phyloP scores from a whole-genome alignment of 2,888 invertebrate genomes.

The Epirrhoe tristata region DNA sequence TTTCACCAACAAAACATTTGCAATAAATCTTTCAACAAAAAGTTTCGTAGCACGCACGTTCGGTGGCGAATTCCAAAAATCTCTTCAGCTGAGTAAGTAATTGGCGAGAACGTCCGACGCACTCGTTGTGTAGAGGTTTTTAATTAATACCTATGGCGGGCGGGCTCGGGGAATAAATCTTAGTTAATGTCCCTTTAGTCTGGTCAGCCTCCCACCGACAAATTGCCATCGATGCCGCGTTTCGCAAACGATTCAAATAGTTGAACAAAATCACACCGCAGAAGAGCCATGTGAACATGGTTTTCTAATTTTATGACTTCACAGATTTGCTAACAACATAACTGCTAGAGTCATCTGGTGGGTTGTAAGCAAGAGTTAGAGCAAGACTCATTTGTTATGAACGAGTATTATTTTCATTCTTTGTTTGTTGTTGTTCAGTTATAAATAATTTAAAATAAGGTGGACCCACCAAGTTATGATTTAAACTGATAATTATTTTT shows the following conservation, averaged over 20 bases:
- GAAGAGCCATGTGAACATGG: not conserved
- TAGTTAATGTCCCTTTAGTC: conserved; percentile 81
- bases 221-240: conserved; percentile 15
- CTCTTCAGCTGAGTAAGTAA: conserved; percentile 55
- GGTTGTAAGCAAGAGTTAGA: no score
- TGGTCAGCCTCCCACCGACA: conserved; percentile 56
- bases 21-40: conserved; percentile 24
- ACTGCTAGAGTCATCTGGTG: no score
- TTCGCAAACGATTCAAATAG: not conserved
- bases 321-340: not conserved
- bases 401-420: no score
- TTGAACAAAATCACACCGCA: not conserved
- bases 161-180: conserved; percentile 76
- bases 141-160: conserved; percentile 76
- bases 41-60: conserved; percentile 18
- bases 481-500: no score
- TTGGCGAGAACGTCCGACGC: conserved; percentile 61
- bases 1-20: conserved; percentile 17
- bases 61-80: conserved; percentile 34
- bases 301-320: not conserved
- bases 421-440: no score
- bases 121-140: conserved; percentile 74
- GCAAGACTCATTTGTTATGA: no score
- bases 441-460: no score
- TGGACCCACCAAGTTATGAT: no score